Percentiles rank a stretch among this genome's conserved stretches.
phyloP scores from a whole-genome alignment of 2,888 invertebrate species.

The Hypomecis atomaria region DNA sequence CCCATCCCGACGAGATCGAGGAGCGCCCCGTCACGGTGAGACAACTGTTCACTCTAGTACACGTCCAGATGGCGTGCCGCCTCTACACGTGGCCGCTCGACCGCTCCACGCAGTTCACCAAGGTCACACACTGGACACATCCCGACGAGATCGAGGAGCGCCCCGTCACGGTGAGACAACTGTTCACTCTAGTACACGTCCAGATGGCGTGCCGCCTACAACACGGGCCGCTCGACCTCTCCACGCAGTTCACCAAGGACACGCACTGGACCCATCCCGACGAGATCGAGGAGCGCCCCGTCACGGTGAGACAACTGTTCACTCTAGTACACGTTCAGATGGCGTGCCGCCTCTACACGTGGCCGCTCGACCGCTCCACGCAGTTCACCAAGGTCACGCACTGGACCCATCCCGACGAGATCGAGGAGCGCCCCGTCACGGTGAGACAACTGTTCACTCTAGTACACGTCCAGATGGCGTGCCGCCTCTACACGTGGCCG shows the following conservation, averaged over 20 bases:
- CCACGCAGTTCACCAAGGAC: too few species aligned
- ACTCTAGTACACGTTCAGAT: constrained; percentile 97
- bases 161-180: constrained; percentile 87
- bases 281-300: too few species aligned
- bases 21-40: constrained; percentile 91
- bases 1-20: constrained; percentile 90
- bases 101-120: constrained; percentile 91
- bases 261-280: too few species aligned
- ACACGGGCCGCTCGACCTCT: constrained; percentile 88
- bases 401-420: constrained; percentile 88
- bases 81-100: constrained; percentile 91
- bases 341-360: constrained; percentile 94
- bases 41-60: constrained; percentile 41
- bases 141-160: constrained; percentile 92
- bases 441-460: constrained; percentile 73
- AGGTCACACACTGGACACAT: constrained; percentile 87
- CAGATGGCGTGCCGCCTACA: constrained; percentile 95
- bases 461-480: constrained; percentile 94
- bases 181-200: constrained; percentile 78
- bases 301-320: too few species aligned
- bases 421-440: constrained; percentile 91
- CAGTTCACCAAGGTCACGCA: constrained; percentile 91
- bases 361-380: constrained; percentile 89
- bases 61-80: constrained; percentile 96
- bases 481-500: constrained; percentile 95